phyloP scores from a whole-genome alignment of 2,797 vertebrate genomes.

The Denticeps clupeoides region DNA sequence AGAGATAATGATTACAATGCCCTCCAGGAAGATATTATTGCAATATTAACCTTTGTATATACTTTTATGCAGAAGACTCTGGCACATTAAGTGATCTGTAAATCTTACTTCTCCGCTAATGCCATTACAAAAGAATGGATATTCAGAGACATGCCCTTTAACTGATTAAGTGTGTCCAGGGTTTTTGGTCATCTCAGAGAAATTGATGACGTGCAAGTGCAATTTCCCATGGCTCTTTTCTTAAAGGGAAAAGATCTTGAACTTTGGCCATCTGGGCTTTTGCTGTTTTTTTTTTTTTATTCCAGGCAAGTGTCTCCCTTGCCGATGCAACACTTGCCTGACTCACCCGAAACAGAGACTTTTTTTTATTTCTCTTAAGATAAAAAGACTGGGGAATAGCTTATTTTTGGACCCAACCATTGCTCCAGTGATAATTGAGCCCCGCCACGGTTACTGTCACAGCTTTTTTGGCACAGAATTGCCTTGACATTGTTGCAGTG shows the following conservation, averaged over 20 bases:
- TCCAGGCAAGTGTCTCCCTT: background rate
- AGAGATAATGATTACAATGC: constrained; percentile 81
- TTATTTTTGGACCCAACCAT: constrained; percentile 48
- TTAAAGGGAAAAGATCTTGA: constrained; percentile 35
- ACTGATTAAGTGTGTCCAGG: constrained; percentile 68
- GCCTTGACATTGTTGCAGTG: constrained; percentile 33
- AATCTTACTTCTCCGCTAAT: constrained; percentile 72
- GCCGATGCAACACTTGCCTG: constrained; percentile 22
- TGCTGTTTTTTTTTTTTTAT: background rate
- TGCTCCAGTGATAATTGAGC: constrained; percentile 40
- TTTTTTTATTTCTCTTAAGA: constrained; percentile 29
- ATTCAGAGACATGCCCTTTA: constrained; percentile 71
- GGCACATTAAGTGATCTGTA: constrained; percentile 76
- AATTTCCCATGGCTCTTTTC: constrained; percentile 47
- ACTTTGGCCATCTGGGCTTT: too few relatives aligned
- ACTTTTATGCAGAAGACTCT: constrained; percentile 76
- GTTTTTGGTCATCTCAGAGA: constrained; percentile 56
- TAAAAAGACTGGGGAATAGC: background rate
- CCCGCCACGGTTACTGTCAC: constrained; percentile 19
- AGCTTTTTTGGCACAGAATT: constrained; percentile 27
- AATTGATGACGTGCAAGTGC: constrained; percentile 55
- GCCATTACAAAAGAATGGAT: constrained; percentile 69
- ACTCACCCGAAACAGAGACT: constrained; percentile 23
- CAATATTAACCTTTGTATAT: constrained; percentile 84
- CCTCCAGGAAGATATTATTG: constrained; percentile 82